Evolutionary conservation across 2,113 vertebrate genomes (phyloP).

Genomic region (Fregetta grallaria): DNA sequence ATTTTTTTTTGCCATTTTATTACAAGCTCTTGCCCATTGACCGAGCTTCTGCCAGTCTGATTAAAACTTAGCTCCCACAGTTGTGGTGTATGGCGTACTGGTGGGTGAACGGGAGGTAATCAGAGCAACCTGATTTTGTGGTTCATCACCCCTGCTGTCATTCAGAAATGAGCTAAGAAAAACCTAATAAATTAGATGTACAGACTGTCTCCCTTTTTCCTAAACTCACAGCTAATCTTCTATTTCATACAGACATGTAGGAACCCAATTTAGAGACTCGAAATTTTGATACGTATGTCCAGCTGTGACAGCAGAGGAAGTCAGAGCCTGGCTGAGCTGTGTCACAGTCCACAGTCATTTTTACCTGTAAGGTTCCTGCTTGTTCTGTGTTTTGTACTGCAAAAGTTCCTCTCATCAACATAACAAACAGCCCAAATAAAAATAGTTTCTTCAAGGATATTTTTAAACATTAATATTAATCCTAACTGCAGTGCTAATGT

Average conservation of each 20-base stretch:
- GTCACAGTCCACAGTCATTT: background rate
- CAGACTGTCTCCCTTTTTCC: background rate
- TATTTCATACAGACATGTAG: background rate
- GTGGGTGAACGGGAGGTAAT: background rate
- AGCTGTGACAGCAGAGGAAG: background rate
- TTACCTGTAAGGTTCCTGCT: background rate
- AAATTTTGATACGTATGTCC: background rate
- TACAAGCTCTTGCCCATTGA: background rate
- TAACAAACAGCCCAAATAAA: background rate
- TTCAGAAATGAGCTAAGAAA: constrained; percentile 16
- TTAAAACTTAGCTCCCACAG: background rate
- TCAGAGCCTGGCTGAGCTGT: background rate
- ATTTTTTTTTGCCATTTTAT: background rate
- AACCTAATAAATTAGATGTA: background rate
- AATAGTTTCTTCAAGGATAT: background rate
- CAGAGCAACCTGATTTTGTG: constrained; percentile 3
- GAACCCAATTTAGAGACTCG: background rate
- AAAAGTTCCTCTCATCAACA: background rate
- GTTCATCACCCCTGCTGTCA: background rate
- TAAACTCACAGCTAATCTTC: background rate
- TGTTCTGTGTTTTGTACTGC: background rate
- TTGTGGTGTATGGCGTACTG: background rate
- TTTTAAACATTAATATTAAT: background rate
- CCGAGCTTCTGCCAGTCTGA: background rate
- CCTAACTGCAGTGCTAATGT: background rate